Base-by-base conservation (phyloP, 2,797 vertebrate genomes). In the Sebastes iracundus region DNA sequence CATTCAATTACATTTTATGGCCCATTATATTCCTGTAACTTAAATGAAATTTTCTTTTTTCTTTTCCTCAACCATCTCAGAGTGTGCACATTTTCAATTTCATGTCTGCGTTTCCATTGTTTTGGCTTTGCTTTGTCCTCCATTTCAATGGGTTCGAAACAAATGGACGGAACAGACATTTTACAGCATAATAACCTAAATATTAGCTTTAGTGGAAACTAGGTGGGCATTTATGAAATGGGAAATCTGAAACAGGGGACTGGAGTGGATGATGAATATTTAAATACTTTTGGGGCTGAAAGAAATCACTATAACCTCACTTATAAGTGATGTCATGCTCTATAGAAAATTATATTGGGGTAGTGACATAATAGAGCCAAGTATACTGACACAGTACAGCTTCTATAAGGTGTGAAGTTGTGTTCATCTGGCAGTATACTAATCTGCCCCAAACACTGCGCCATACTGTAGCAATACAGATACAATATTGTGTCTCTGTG, bases 381-480 rank as follows among this genome's bases (percentile, higher is more conserved):
- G 22, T 38, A 33, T 30, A 63, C 5, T 55, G 56, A 49, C 22
- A 46, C 28, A 62, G 8, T 58, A 35, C 38, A 22, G 69, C 30
- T n/a, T 71, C 28, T 60, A 30, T 27, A 30, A 32, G 42, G 52
- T 61, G 46, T 32, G 35, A 55, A 3, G 30, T 71, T 25, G 13
- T 69, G 52, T 20, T 60, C 18, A 33, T 70, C 56, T 71, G 20
- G 18, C 46, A 23, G 16, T 74, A n/a, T 18, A 27, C 42, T 64
- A 65, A 77, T 82, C 61, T 63, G 46, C 79, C 62, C 35, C 38
- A 28, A 35, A 62, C 72, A 63, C 63, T 32, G 67, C 61, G 60
- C 64, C 30, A 49, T 16, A 53, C 70, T 9, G n/a, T 27, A 63
- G 55, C 46, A 75, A 25, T 77, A 49, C 72, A 86, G 56, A 75